Conservation (phyloP, 2,888 invertebrate genomes). For the Hemicrepidius hirtus region DNA sequence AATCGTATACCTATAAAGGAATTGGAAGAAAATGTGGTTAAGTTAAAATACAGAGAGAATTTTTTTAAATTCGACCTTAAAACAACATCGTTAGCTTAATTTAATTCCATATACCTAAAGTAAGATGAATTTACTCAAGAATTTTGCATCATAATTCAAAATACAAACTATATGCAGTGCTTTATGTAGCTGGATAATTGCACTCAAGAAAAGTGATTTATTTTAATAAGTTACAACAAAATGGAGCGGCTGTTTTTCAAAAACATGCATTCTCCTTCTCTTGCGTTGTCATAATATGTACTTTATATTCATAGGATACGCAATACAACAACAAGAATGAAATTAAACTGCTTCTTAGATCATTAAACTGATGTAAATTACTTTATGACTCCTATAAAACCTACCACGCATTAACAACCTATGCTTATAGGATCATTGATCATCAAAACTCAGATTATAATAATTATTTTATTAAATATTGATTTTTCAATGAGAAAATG, state of each 20-base stretch:
- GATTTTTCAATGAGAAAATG: conserved; percentile 4
- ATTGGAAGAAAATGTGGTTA: too few relatives aligned
- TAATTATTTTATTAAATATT: conserved; percentile 33
- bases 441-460: conserved; percentile 1
- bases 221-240: not conserved
- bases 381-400: conserved; percentile 42
- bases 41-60: too few relatives aligned
- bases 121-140: not conserved
- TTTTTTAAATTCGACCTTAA: too few relatives aligned
- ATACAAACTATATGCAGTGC: conserved; percentile 3
- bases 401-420: conserved; percentile 34
- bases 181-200: not conserved
- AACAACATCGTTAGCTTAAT: too few relatives aligned
- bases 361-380: conserved; percentile 37
- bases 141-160: conserved; percentile 3
- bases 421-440: conserved; percentile 18
- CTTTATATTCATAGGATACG: conserved; percentile 34
- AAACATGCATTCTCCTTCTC: not conserved
- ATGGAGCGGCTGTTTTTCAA: conserved; percentile 10
- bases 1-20: too few relatives aligned
- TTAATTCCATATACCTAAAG: not conserved
- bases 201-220: conserved; percentile 16
- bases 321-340: conserved; percentile 33
- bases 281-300: conserved; percentile 17
- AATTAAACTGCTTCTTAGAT: conserved; percentile 36